These are phyloP conservation scores for Xerus inauris DNA, from an alignment of 2,113 vertebrate genomes.

Conservation along the genomic window DNA sequence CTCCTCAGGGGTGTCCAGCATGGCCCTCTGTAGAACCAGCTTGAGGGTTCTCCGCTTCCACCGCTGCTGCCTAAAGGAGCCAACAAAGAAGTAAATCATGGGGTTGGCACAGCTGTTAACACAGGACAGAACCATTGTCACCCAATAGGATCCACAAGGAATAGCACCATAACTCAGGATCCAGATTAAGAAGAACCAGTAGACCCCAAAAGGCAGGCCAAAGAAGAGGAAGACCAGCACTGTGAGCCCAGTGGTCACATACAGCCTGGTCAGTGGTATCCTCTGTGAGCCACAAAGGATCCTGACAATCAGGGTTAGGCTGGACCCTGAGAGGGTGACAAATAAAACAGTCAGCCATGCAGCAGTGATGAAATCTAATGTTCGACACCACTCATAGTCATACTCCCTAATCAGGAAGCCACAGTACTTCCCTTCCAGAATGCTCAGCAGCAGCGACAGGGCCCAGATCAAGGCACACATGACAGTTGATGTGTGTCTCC, in stretches of 20 bases:
- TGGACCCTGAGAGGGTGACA: neutral
- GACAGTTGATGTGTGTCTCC: too few relatives aligned
- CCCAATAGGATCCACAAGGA: neutral
- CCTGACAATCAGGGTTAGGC: neutral
- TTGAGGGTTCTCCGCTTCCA: neutral
- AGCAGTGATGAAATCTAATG: neutral
- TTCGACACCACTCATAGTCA: neutral
- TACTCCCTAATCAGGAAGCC: too few relatives aligned
- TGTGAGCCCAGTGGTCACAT: neutral
- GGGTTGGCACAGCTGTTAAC: neutral
- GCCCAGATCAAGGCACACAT: too few relatives aligned
- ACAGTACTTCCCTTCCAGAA: too few relatives aligned
- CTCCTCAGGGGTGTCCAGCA: neutral
- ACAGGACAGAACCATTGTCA: neutral
- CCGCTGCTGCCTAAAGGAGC: neutral
- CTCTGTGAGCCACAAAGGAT: neutral
- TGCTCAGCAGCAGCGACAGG: too few relatives aligned
- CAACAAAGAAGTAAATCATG: neutral
- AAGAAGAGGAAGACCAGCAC: neutral
- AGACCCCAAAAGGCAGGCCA: neutral
- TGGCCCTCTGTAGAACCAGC: neutral
- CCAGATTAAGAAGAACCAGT: neutral
- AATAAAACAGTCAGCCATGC: neutral
- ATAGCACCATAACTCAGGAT: rapidly evolving
- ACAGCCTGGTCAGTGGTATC: neutral